Base-by-base conservation (phyloP, 2,797 vertebrate genomes). In the Eurystomus glaucurus region DNA sequence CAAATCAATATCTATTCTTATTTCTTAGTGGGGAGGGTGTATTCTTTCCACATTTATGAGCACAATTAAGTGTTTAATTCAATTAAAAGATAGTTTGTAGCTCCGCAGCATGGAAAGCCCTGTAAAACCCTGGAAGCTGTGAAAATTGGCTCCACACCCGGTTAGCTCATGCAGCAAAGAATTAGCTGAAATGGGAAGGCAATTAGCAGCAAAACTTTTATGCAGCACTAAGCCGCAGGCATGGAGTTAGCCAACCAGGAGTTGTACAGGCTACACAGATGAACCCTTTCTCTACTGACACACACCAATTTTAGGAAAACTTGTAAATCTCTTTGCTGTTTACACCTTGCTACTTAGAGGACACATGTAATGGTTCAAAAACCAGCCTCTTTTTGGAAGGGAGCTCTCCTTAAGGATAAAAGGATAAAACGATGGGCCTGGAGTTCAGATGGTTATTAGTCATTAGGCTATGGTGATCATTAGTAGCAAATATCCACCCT, bases 141-240 rank as follows among this genome's bases (percentile, higher is more conserved):
- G 71, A 94, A 86, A 79, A 76, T 87, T 91, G 71, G 58, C 72
- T 94, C 57, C 20, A 35, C 8, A 90, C 41, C 35, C 8, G 0
- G 58, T 82, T 83, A 89, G 60, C 57, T 91, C 25, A 61, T 72
- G 83, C 93, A 81, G 65, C 83, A 85, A 92, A 92, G 71, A 71
- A 66, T 96, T 66, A 92, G 57, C 89, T 92, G 51, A 74, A 95
- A 84, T 60, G n/a, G 62, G 75, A 84, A 78, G 61, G 35, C 82
- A 82, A 88, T 90, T 94, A 95, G 81, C 69, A 91, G 68, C 52
- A 54, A 78, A 96, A 96, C 43, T 90, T 93, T 25, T 90, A 72
- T 72, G 81, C 74, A 87, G 90, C 51, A 23, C 62, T 95, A 83
- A 94, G 80, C 95, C 94, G 68, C 66, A 84, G 96, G 75, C 82